phyloP scores from a whole-genome alignment of 2,888 invertebrate genomes.

The Mimumesa dahlbomi region DNA sequence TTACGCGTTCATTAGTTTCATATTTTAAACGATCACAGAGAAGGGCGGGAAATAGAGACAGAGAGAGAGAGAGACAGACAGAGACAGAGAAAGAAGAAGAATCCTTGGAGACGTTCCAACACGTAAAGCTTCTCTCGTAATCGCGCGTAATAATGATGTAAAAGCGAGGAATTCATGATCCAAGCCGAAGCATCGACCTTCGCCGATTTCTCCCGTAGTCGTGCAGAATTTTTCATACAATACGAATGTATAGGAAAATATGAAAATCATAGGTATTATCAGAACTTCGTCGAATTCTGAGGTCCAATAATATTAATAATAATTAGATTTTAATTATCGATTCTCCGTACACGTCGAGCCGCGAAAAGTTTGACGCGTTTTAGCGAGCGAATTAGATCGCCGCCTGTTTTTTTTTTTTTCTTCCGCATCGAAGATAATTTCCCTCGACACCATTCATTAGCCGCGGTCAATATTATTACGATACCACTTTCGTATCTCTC shows the following conservation, averaged over 20 bases:
- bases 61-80: no score
- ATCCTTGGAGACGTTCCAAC: conserved; percentile 58
- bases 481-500: conserved; percentile 3
- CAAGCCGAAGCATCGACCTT: no score
- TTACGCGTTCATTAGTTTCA: conserved; percentile 48
- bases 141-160: conserved; percentile 42
- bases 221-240: no score
- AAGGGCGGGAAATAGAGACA: no score
- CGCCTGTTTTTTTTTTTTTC: background rate
- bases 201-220: no score
- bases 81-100: conserved; percentile 15
- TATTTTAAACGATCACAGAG: conserved; percentile 29
- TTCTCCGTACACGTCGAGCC: no score
- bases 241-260: no score
- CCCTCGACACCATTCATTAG: conserved; percentile 32
- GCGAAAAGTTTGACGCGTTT: no score
- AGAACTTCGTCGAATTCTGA: no score
- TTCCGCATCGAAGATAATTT: conserved; percentile 14
- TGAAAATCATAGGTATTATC: no score
- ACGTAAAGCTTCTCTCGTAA: conserved; percentile 35
- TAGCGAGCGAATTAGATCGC: conserved; percentile 38
- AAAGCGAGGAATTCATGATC: conserved; percentile 33
- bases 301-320: no score
- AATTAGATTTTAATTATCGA: no score
- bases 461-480: conserved; percentile 14